phyloP scores from a whole-genome alignment of 2,113 vertebrate species.

The Thomomys bottae region DNA sequence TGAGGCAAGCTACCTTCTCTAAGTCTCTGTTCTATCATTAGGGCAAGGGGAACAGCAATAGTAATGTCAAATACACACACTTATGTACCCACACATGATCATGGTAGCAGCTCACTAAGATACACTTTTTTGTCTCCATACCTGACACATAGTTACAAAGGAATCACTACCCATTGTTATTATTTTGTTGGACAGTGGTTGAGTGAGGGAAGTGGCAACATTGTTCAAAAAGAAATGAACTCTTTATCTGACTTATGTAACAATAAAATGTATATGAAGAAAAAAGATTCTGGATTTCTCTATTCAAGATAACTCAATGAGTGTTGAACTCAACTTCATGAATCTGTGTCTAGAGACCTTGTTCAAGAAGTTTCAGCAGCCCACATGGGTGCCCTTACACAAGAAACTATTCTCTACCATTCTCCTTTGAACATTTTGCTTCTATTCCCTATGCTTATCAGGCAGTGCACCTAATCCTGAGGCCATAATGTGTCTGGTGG shows the following conservation, averaged over 20 bases:
- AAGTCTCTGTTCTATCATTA: not conserved
- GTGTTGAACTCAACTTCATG: not conserved
- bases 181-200: not conserved
- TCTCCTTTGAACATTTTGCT: not conserved
- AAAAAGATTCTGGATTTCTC: not conserved
- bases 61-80: not conserved
- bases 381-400: not conserved
- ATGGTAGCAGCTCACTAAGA: not conserved
- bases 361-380: not conserved
- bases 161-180: not conserved
- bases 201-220: too few relatives aligned
- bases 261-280: too few relatives aligned
- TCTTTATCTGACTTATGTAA: not conserved
- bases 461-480: not conserved
- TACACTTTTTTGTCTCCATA: too few relatives aligned
- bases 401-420: not conserved
- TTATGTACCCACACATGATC: too few relatives aligned
- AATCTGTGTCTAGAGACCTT: not conserved
- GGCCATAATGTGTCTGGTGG: not conserved
- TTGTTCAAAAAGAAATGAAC: too few relatives aligned
- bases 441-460: not conserved
- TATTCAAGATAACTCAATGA: not conserved
- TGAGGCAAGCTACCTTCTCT: not conserved
- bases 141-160: not conserved
- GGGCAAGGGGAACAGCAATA: not conserved